phyloP scores from a whole-genome alignment of 2,888 invertebrate genomes.

The Ormyrus pomaceus region DNA sequence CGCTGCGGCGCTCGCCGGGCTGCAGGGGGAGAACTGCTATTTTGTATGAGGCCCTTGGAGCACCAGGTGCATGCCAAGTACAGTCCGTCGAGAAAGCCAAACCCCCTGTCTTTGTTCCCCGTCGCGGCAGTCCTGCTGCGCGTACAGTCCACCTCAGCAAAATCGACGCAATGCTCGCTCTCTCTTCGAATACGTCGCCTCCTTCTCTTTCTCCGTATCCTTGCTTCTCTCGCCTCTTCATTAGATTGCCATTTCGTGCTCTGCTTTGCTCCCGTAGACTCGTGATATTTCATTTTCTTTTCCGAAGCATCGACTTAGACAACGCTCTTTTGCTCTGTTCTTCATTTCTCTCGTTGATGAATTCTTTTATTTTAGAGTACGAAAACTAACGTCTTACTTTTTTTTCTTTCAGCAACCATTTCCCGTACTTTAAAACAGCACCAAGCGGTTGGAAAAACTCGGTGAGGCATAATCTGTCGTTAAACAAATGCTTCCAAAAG shows the following conservation, averaged over 20 bases:
- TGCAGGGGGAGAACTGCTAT: conserved; percentile 69
- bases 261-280: not conserved
- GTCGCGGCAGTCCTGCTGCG: conserved; percentile 53
- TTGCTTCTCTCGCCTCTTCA: conserved; percentile 7
- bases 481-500: conserved; percentile 99
- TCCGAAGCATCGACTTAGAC: not conserved
- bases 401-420: conserved; percentile 88
- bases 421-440: conserved; percentile 98
- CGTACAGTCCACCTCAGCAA: conserved; percentile 21
- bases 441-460: conserved; percentile 99
- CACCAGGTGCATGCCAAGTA: conserved; percentile 73
- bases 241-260: conserved; percentile 2
- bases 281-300: not conserved
- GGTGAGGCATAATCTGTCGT: conserved; percentile 95
- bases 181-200: not conserved
- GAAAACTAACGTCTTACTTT: not conserved
- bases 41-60: conserved; percentile 72
- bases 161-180: not conserved
- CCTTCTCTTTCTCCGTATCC: not conserved
- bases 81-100: conserved; percentile 71
- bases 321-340: not conserved
- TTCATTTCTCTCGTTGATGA: not conserved
- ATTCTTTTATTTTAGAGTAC: not conserved
- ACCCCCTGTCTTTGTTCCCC: conserved; percentile 67
- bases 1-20: conserved; percentile 39